phyloP scores from a whole-genome alignment of 2,888 invertebrate genomes.

The Sacculina carcini region DNA sequence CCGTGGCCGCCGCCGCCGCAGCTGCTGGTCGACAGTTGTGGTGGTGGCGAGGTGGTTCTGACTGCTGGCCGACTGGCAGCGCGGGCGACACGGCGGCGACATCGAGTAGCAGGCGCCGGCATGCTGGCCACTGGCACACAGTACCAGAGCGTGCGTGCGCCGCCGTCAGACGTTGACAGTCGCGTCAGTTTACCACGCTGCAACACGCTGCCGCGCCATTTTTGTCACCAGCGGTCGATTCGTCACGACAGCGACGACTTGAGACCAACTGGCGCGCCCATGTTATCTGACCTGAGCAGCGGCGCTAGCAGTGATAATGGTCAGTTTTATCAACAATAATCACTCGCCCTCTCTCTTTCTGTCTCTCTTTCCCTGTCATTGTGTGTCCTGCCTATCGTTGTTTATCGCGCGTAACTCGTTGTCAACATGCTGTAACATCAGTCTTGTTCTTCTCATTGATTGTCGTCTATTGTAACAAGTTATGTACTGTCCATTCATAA shows the following conservation, averaged over 20 bases:
- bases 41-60: constrained; percentile 52
- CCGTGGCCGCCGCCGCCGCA: constrained; percentile 23
- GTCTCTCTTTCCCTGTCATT: constrained; percentile 1
- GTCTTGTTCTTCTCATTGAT: no score
- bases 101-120: constrained; percentile 12
- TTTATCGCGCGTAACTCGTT: neutral
- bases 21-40: constrained; percentile 26
- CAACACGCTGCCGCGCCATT: constrained; percentile 58
- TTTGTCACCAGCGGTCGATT: constrained; percentile 43
- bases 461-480: no score
- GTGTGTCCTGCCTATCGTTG: neutral
- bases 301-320: no score
- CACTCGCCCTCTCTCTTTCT: neutral
- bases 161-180: constrained; percentile 43
- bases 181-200: constrained; percentile 57
- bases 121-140: constrained; percentile 15
- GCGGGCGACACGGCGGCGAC: no score
- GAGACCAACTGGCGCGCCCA: constrained; percentile 36
- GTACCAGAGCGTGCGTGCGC: constrained; percentile 27
- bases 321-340: no score
- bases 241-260: constrained; percentile 28
- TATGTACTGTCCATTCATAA: no score
- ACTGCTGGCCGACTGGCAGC: no score
- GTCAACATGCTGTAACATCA: no score
- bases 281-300: constrained; percentile 62